phyloP scores from a whole-genome alignment of 2,888 invertebrate genomes.

The Bursaphelenchus okinawaensis region DNA sequence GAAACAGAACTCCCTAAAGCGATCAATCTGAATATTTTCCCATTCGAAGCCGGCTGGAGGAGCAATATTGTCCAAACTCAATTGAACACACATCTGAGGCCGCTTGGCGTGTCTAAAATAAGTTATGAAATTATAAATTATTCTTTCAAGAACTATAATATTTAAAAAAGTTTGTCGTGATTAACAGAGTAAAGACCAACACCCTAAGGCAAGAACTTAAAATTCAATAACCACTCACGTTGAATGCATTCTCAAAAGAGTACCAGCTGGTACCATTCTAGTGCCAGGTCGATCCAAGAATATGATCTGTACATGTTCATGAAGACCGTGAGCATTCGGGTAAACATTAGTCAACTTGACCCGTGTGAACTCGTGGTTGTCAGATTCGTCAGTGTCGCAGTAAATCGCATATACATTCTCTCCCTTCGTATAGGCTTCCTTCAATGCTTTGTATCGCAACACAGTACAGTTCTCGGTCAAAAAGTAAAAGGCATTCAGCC shows the following conservation, averaged over 20 bases:
- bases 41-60: background rate
- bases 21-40: background rate
- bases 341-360: background rate
- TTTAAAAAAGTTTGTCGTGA: no score
- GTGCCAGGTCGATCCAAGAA: conserved; percentile 3
- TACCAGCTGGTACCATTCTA: background rate
- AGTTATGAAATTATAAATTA: no score
- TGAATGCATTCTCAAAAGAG: conserved; percentile 7
- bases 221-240: background rate
- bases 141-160: no score
- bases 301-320: conserved; percentile 1
- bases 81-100: background rate
- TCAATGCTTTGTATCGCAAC: background rate
- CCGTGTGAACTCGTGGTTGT: background rate
- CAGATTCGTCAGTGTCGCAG: background rate
- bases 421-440: background rate
- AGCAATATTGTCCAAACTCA: background rate
- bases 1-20: background rate
- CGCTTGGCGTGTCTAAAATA: background rate
- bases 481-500: conserved; percentile 8
- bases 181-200: no score
- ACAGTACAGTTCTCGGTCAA: conserved; percentile 1
- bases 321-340: background rate
- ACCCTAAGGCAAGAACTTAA: no score
- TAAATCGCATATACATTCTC: background rate